These are phyloP conservation scores for Megaceryle alcyon DNA, from an alignment of 2,797 vertebrate genomes.

Conservation along the genomic window DNA sequence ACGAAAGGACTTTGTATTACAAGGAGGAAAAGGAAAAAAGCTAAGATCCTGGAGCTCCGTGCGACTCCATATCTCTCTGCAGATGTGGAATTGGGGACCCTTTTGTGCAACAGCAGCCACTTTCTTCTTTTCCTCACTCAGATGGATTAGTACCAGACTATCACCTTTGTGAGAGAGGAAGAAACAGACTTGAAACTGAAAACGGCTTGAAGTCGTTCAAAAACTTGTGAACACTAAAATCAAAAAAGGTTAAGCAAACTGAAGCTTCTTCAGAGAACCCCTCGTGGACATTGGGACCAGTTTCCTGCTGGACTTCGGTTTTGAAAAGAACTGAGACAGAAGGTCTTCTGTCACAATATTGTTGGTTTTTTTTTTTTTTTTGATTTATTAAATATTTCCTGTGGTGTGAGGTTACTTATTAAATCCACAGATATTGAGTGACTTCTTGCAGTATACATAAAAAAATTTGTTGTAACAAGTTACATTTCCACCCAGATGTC, in stretches of 20 bases:
- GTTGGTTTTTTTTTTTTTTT: conserved; percentile 41
- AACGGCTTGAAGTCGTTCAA: conserved; percentile 56
- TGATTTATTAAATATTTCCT: conserved; percentile 82
- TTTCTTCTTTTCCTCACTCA: conserved; percentile 29
- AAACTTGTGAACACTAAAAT: conserved; percentile 76
- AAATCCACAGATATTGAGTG: conserved; percentile 85
- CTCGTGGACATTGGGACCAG: conserved; percentile 79
- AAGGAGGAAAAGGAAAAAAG: conserved; percentile 30
- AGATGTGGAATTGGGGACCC: conserved; percentile 36
- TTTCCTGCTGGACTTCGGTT: conserved; percentile 72
- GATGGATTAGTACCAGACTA: conserved; percentile 65
- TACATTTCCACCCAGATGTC: conserved; percentile 79
- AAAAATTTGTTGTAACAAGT: conserved; percentile 79
- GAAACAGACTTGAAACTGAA: conserved; percentile 67
- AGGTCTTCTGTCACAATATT: conserved; percentile 74
- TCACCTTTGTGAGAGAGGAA: conserved; percentile 54
- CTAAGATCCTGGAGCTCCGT: conserved; percentile 24
- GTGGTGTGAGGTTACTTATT: conserved; percentile 86
- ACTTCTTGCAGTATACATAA: conserved; percentile 81
- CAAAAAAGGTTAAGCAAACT: conserved; percentile 35
- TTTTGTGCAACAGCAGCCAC: conserved; percentile 60
- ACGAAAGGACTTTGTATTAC: conserved; percentile 47
- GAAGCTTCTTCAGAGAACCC: conserved; percentile 72
- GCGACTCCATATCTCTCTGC: conserved; percentile 25
- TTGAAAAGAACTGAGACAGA: conserved; percentile 77